Evolutionary conservation across 2,797 vertebrate species (phyloP).

Genomic region (Margarornis squamiger): DNA sequence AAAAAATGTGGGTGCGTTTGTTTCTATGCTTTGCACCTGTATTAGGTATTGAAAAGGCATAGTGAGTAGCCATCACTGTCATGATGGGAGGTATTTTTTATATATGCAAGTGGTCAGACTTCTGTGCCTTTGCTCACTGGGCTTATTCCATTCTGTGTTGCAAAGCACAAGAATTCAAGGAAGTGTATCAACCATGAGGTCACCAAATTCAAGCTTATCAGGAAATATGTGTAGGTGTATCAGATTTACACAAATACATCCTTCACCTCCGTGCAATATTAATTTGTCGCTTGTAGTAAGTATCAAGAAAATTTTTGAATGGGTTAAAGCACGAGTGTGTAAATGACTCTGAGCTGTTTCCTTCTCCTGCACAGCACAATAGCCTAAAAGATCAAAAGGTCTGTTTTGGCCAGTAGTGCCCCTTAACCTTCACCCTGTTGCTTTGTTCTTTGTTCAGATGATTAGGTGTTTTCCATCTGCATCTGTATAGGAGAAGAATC

Average conservation of each 20-base stretch:
- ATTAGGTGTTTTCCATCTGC: constrained; percentile 60
- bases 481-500: background rate
- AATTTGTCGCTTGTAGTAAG: background rate
- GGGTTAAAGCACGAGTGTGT: constrained; percentile 13
- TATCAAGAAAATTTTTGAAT: constrained; percentile 18
- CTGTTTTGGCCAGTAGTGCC: background rate
- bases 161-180: constrained; percentile 40
- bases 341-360: background rate
- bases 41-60: background rate
- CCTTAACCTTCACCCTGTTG: constrained; percentile 39
- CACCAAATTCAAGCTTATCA: background rate
- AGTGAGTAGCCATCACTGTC: background rate
- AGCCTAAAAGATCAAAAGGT: background rate
- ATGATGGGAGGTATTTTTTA: background rate
- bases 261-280: background rate
- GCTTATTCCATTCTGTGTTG: background rate
- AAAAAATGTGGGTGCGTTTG: background rate
- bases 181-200: background rate
- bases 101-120: background rate
- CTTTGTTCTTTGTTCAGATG: constrained; percentile 50
- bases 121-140: background rate
- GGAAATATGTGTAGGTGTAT: constrained; percentile 22
- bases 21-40: background rate
- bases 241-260: background rate
- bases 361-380: background rate